phyloP scores from a whole-genome alignment of 2,888 invertebrate species.

The Lagria hirta region DNA sequence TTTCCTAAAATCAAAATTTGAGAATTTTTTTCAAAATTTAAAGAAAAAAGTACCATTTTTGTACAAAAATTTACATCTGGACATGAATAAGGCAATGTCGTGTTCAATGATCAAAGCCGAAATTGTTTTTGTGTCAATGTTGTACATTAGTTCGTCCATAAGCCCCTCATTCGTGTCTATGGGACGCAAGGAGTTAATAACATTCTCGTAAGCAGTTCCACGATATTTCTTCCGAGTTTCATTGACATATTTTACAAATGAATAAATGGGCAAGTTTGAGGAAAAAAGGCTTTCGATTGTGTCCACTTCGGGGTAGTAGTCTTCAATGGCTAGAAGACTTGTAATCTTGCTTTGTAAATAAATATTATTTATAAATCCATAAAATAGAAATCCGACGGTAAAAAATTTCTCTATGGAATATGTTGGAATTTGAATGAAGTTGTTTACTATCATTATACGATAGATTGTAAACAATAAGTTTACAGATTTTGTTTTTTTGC shows the following conservation, averaged over 20 bases:
- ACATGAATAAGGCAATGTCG: slow-evolving; percentile 17
- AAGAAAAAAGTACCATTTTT: slow-evolving; percentile 10
- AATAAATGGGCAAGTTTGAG: slow-evolving; percentile 20
- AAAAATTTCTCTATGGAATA: slow-evolving; percentile 19
- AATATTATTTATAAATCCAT: slow-evolving; percentile 18
- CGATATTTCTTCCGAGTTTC: slow-evolving; percentile 28
- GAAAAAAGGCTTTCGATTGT: slow-evolving; percentile 25
- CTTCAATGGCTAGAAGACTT: slow-evolving; percentile 21
- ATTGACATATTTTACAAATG: slow-evolving; percentile 20
- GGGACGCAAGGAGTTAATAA: slow-evolving; percentile 4
- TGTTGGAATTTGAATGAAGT: slow-evolving; percentile 5
- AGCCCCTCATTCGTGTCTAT: slow-evolving; percentile 5
- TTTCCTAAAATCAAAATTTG: background rate
- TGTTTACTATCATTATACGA: slow-evolving; percentile 18
- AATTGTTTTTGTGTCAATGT: slow-evolving; percentile 1
- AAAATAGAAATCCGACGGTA: slow-evolving; percentile 20
- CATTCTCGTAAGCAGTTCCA: slow-evolving; percentile 21
- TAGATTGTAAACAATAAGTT: slow-evolving; percentile 12
- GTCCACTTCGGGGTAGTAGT: slow-evolving; percentile 27
- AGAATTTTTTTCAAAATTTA: background rate
- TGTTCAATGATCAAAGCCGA: slow-evolving; percentile 14
- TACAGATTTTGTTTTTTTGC: background rate
- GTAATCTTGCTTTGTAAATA: slow-evolving; percentile 27
- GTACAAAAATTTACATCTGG: slow-evolving; percentile 6
- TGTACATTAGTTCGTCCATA: slow-evolving; percentile 12